phyloP scores from a whole-genome alignment of 2,113 vertebrate species.

The Aplodontia rufa region DNA sequence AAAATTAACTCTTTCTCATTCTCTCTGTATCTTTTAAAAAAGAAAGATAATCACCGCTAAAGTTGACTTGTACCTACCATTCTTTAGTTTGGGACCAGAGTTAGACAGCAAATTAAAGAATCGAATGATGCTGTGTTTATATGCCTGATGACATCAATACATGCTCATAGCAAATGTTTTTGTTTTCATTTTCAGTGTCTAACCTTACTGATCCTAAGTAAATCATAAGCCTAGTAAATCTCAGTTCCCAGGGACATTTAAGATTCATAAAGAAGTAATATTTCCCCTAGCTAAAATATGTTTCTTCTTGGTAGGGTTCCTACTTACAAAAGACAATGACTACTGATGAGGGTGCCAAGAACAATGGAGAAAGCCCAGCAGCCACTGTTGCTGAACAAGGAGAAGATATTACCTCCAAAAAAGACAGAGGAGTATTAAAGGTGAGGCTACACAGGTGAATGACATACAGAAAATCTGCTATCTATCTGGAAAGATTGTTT shows the following conservation, averaged over 20 bases:
- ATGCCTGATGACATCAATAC: not conserved
- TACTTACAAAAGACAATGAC: conserved; percentile 87
- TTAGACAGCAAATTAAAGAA: conserved; percentile 29
- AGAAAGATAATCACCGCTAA: conserved; percentile 21
- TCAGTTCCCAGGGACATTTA: not conserved
- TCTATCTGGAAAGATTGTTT: not conserved
- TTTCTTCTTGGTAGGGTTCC: conserved; percentile 63
- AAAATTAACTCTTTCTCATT: too few species aligned
- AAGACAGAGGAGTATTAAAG: conserved; percentile 94
- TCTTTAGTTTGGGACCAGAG: not conserved
- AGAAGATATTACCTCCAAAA: conserved; percentile 89
- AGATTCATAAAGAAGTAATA: conserved; percentile 29
- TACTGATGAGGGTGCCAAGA: conserved; percentile 89
- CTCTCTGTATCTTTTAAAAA: too few species aligned
- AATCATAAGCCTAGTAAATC: not conserved
- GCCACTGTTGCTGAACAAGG: conserved; percentile 86
- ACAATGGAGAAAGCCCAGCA: conserved; percentile 84
- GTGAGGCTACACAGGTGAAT: conserved; percentile 74
- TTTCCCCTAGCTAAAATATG: conserved; percentile 41
- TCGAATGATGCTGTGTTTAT: conserved; percentile 31
- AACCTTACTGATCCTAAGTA: not conserved
- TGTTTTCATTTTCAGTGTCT: conserved; percentile 25
- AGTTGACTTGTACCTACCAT: not conserved
- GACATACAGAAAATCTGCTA: not conserved
- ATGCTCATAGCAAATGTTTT: not conserved